Conservation (phyloP, 2,888 invertebrate species). For the Dioctria rufipes region DNA sequence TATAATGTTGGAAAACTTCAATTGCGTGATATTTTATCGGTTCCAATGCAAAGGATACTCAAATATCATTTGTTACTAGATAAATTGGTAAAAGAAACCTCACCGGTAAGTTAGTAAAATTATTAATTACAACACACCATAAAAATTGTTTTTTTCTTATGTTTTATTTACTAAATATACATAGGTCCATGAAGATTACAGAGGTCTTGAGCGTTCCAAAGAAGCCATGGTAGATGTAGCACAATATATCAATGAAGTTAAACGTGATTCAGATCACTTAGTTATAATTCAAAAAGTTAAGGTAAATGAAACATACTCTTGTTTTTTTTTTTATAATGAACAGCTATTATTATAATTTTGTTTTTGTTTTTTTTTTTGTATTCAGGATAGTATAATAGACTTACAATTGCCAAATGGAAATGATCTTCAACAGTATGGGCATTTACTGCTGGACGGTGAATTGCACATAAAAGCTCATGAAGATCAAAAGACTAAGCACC, state of each 20-base stretch:
- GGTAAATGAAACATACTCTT: slow-evolving; percentile 69
- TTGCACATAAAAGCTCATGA: slow-evolving; percentile 91
- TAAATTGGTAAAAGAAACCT: slow-evolving; percentile 89
- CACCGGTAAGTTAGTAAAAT: slow-evolving; percentile 75
- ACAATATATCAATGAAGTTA: slow-evolving; percentile 98
- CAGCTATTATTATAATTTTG: neutral
- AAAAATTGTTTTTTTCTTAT: slow-evolving; percentile 15
- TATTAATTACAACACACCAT: neutral
- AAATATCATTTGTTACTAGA: slow-evolving; percentile 96
- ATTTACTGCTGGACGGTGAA: slow-evolving; percentile 94
- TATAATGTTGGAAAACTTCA: slow-evolving; percentile 96
- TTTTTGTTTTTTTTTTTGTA: slow-evolving; percentile 51
- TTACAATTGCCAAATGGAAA: slow-evolving; percentile 86
- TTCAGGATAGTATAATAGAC: slow-evolving; percentile 84
- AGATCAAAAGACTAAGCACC: slow-evolving; percentile 86
- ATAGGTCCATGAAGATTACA: slow-evolving; percentile 87
- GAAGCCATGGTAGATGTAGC: slow-evolving; percentile 98
- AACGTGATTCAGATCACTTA: slow-evolving; percentile 94
- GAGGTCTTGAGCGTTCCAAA: slow-evolving; percentile 86
- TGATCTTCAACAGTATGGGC: slow-evolving; percentile 90
- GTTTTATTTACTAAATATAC: slow-evolving; percentile 57
- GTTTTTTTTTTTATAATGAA: slow-evolving; percentile 45
- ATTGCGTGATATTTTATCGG: slow-evolving; percentile 93
- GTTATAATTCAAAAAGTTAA: slow-evolving; percentile 92
- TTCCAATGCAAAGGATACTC: slow-evolving; percentile 98